Evolutionary conservation across 2,797 vertebrate species (phyloP), one percentile per base, ranked within the genome.

Genomic region (Microchirus variegatus): DNA sequence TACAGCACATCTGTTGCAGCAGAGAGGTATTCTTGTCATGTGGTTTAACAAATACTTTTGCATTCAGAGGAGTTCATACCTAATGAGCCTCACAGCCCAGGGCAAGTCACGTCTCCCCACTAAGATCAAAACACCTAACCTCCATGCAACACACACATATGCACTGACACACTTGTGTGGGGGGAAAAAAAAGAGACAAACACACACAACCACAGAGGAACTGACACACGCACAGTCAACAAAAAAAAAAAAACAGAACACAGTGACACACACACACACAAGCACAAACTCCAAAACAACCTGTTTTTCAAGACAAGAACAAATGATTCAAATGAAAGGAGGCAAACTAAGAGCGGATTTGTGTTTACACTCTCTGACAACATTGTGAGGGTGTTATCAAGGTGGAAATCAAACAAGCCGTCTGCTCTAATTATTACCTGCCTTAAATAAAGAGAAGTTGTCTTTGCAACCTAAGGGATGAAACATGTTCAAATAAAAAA

Each of bases 1-100:
- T 93, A 94, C 88, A 69, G 88, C 92, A 93, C 93, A 94, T 94
- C 92, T 94, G 93, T 93, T 93, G 87, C 87, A 87, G 86, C 78
- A 84, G 83, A 87, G 83, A 90, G 90, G 91, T 91, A 91, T 92
- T 92, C 91, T 90, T 90, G 90, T 92, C 90, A 91, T 90, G 91
- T 91, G 91, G 89, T 92, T 93, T 88, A 92, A 92, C 91, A 93
- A 93, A 94, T 93, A 93, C 91, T 92, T 90, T 91, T 63, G 77
- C 92, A 92, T 92, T 92, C 90, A 87, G 79, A 91, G 83, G 83
- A 91, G 87, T 85, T 89, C 86, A 89, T 88, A 91, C 86, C 87
- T 92, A 93, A 94, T 93, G 92, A 94, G 91, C 81, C 83, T 84
- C 86, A 88, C 84, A 83, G 89, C 90, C 89, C 89, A 85, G 90